Evolutionary conservation across 1,140 invertebrate species (phyloP), one percentile per base, ranked within the genome.

Genomic region (Gonatopus flavifemur): DNA sequence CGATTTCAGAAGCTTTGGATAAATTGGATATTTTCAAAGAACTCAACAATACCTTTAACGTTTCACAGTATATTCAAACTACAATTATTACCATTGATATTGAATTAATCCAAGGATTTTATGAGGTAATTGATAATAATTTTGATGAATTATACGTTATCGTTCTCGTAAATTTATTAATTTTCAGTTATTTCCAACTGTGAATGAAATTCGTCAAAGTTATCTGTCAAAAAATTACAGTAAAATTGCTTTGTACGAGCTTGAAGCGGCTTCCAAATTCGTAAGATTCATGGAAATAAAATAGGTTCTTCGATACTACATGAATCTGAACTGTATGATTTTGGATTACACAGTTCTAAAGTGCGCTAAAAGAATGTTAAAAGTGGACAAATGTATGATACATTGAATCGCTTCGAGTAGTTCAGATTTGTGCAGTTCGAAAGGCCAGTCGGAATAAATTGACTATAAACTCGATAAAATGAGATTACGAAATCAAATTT

Each of bases 151-250:
- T 42, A n/a, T n/a, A n/a, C n/a, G n/a, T n/a, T 46, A 15, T 25
- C 22, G 8, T 16, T 18, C 12, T 31, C 12, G 12, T 25, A 49
- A n/a, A 18, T 40, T 44, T 32, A 21, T 31, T 22, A 42, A 36
- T 36, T 38, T 41, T 19, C 31, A 67, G 65, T 18, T 48, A 25
- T 58, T 49, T 42, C 62, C 62, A 2, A 25, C 52, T 0, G 45
- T 55, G 1, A 21, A 37, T 18, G 28, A 63, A 51, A 55, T 65
- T n/a, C 50, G 25, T 8, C 49, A 66, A 38, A 33, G 51, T 3
- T 61, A 65, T 28, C 30, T 49, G n/a, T 48, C 38, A 43, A 67
- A 54, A 32, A 19, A 54, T 10, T 68, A 68, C 12, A 44, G 0
- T 2, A 25, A 33, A 35, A 19, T 53, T 5, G 49, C 40, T 37